These are phyloP conservation scores for Latrodectus elegans DNA, from an alignment of 2,888 invertebrate genomes.

Conservation along the genomic window DNA sequence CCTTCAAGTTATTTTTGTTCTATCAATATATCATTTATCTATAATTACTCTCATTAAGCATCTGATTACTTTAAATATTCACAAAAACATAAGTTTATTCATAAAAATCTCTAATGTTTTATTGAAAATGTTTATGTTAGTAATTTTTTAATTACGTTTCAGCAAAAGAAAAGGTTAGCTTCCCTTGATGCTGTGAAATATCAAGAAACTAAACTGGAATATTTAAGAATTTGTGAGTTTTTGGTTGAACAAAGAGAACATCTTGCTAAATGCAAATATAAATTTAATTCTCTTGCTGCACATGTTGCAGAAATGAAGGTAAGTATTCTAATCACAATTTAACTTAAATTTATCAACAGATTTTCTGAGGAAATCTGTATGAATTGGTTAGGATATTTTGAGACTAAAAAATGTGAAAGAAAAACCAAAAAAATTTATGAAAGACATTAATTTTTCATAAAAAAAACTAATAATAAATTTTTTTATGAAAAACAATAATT, in stretches of 20 bases:
- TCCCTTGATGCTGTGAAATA: constrained; percentile 43
- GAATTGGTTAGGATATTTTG: no score
- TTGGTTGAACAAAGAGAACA: constrained; percentile 37
- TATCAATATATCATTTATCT: no score
- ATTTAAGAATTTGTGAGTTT: constrained; percentile 27
- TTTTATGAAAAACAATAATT: no score
- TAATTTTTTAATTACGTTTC: not conserved
- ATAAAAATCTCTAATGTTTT: not conserved
- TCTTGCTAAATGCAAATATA: constrained; percentile 49
- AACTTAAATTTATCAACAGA: not conserved
- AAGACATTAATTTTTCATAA: no score
- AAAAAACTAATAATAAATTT: no score
- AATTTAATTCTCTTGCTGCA: constrained; percentile 31
- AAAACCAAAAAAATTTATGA: no score
- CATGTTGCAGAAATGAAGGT: constrained; percentile 35
- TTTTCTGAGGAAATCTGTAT: no score
- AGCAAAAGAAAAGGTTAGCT: constrained; percentile 61
- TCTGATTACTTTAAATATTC: no score
- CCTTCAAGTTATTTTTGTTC: no score
- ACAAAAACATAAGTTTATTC: not conserved
- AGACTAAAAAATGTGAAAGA: no score
- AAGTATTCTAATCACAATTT: not conserved
- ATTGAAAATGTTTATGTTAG: not conserved
- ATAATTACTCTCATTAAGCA: no score
- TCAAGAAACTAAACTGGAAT: constrained; percentile 36